Evolutionary conservation across 1,140 invertebrate species (phyloP).

Genomic region (Batillaria attramentaria): DNA sequence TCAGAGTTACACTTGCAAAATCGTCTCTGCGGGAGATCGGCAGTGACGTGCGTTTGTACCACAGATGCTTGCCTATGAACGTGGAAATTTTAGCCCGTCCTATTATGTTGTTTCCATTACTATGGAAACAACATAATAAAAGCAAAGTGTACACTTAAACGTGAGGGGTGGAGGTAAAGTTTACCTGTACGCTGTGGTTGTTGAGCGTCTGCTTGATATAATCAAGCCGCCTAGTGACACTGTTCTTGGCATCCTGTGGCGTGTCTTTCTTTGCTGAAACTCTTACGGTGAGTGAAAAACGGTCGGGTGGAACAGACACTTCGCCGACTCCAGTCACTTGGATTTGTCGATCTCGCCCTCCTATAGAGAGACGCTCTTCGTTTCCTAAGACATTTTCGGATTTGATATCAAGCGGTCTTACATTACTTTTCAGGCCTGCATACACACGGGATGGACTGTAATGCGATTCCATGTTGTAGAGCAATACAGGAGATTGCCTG

Average conservation of each 20-base stretch:
- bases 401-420: slow-evolving; percentile 9
- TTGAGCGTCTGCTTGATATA: slow-evolving; percentile 66
- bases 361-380: slow-evolving; percentile 23
- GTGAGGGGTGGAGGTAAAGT: too few relatives aligned
- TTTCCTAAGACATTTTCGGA: slow-evolving; percentile 33
- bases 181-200: slow-evolving; percentile 64
- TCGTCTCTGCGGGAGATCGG: too few relatives aligned
- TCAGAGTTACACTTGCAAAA: too few relatives aligned
- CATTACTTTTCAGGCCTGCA: slow-evolving; percentile 35
- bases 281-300: slow-evolving; percentile 58
- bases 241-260: slow-evolving; percentile 67
- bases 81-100: too few relatives aligned
- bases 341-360: slow-evolving; percentile 53
- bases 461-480: slow-evolving; percentile 18
- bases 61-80: too few relatives aligned
- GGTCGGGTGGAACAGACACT: slow-evolving; percentile 62
- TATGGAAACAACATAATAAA: too few relatives aligned
- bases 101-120: too few relatives aligned
- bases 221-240: slow-evolving; percentile 63
- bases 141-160: too few relatives aligned
- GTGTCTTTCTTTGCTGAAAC: slow-evolving; percentile 60
- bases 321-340: slow-evolving; percentile 66
- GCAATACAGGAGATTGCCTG: not conserved
- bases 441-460: slow-evolving; percentile 26
- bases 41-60: too few relatives aligned